phyloP scores from a whole-genome alignment of 2,888 invertebrate species.

The Andricus curvator region DNA sequence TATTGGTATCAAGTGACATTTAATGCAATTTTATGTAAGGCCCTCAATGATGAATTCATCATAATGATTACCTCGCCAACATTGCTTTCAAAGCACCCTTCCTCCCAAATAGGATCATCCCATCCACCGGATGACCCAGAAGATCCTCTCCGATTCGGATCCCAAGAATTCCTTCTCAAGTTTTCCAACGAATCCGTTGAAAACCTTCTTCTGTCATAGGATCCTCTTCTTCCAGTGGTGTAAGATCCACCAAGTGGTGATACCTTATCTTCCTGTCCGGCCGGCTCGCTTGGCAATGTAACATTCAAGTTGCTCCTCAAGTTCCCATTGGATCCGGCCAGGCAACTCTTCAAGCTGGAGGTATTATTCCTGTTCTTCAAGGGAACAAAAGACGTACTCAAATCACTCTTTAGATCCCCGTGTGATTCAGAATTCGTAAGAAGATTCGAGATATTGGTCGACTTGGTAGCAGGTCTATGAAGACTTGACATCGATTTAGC shows the following conservation, averaged over 20 bases:
- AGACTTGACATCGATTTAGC: constrained; percentile 75
- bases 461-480: constrained; percentile 62
- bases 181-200: constrained; percentile 87
- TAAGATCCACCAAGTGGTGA: constrained; percentile 53
- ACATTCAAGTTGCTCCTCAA: constrained; percentile 70
- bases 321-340: constrained; percentile 69
- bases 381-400: constrained; percentile 60
- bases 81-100: constrained; percentile 66
- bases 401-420: constrained; percentile 58
- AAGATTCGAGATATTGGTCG: constrained; percentile 63
- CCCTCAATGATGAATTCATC: neutral
- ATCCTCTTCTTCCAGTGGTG: constrained; percentile 77
- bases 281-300: constrained; percentile 71
- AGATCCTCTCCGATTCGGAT: constrained; percentile 83
- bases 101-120: constrained; percentile 83
- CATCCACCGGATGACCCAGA: constrained; percentile 82
- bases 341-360: constrained; percentile 70
- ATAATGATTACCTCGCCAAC: constrained; percentile 47
- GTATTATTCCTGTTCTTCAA: constrained; percentile 58
- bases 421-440: constrained; percentile 58
- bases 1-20: too few species aligned
- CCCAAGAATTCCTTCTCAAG: constrained; percentile 85
- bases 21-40: neutral
- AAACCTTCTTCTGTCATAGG: constrained; percentile 78
- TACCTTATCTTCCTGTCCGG: constrained; percentile 65